These are phyloP conservation scores for Ochlodes sylvanus DNA, from an alignment of 2,888 invertebrate species.

Conservation along the genomic window DNA sequence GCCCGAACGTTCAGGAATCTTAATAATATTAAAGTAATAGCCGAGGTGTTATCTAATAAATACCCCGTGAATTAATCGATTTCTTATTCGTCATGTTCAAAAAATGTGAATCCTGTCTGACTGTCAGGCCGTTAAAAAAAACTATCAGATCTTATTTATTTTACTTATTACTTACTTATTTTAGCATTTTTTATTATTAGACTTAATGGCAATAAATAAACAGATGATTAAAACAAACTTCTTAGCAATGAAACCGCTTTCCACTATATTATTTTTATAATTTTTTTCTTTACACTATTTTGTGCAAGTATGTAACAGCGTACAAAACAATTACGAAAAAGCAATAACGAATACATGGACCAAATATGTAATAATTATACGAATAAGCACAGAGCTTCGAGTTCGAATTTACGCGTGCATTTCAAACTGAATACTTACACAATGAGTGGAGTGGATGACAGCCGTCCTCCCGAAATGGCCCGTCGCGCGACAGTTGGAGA, in stretches of 20 bases:
- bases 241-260: too few species aligned
- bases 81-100: too few species aligned
- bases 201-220: too few species aligned
- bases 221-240: too few species aligned
- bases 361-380: neutral
- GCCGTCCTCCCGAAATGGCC: conserved; percentile 60
- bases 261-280: too few species aligned
- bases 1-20: neutral
- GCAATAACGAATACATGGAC: neutral
- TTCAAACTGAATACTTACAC: conserved; percentile 62
- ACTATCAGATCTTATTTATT: too few species aligned
- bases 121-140: too few species aligned
- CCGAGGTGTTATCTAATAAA: neutral
- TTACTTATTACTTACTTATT: too few species aligned
- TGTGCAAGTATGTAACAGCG: too few species aligned
- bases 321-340: neutral
- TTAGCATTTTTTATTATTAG: too few species aligned
- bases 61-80: neutral
- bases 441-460: conserved; percentile 64
- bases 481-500: conserved; percentile 60
- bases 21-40: conserved; percentile 1
- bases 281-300: too few species aligned
- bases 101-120: too few species aligned
- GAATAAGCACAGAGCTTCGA: conserved; percentile 14
- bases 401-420: conserved; percentile 54